Evolutionary conservation across 2,888 invertebrate genomes (phyloP), one percentile per base, ranked within the genome.

Genomic region (Kuschelorhynchus macadamiae): DNA sequence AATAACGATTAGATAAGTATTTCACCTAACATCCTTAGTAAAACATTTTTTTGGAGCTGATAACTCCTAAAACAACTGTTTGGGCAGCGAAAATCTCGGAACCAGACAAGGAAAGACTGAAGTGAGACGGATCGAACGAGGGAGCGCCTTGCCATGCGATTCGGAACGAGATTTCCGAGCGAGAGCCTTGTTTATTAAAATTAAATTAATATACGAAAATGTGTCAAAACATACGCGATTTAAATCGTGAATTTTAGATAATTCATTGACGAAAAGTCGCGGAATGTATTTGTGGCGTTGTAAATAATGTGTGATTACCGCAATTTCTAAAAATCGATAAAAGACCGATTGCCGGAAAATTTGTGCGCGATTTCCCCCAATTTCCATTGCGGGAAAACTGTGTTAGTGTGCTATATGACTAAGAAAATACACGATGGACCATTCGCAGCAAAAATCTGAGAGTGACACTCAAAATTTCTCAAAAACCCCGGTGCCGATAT

Each of bases 401-500:
- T 21, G 20, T 21, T 53, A 32, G 14, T 39, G 14, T 18, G 17
- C 2, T 17, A 32, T 1, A 11, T 1, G 18, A 33, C 14, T 12
- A 2, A n/a, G 46, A 25, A 12, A 33, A 7, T 11, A 21, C 64
- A 72, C 46, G 30, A 77, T 78, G 76, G 79, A 79, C 66, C 62
- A 71, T 30, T 62, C 73, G 21, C 62, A 61, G 50, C 55, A 57
- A 33, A 74, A 70, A 65, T 25, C 42, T 20, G 60, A 67, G 42
- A 75, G 71, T 75, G 79, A 76, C 70, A 73, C 68, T 71, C 76
- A 77, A 65, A 76, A 78, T 75, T 83, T 83, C 72, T 76, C 75
- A 25, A 83, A 83, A 77, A 83, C 83, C 39, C 84, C 84, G 36
- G 77, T 81, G 71, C 83, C 83, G 46, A 67, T 83, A 57, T 83